Evolutionary conservation across 2,113 vertebrate species (phyloP), one percentile per base, ranked within the genome.

Genomic region (Brachypteracias leptosomus): DNA sequence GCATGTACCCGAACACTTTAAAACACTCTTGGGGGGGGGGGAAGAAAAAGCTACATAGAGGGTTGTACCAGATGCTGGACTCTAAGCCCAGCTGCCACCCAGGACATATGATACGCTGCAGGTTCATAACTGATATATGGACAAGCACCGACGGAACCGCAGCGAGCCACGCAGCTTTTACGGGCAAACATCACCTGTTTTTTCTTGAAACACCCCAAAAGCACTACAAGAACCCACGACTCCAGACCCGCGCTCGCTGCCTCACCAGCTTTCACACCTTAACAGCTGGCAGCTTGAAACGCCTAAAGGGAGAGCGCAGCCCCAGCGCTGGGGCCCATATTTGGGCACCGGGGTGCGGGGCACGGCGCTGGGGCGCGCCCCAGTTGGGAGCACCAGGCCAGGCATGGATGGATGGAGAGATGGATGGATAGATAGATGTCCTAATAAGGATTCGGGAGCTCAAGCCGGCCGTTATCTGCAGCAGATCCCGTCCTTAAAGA

Each of bases 371-470:
- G 35, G 47, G 44, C 22, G 36, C 47, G 35, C 46, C 57, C 57
- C 54, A 38, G 3, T 18, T 18, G 0, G 24, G 33, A 19, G 52
- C 49, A 3, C 11, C 79, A 8, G 42, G 31, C 26, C 33, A 31
- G 79, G 35, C 19, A 26, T 28, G 71, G 9, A 80, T 21, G 40
- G 31, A 52, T 26, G 24, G 25, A 52, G 26, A n/a, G 9, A 80
- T 21, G 40, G 31, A 52, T 26, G 24, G 25, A 52, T 52, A n/a
- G 46, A 17, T 36, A 40, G 6, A 81, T 92, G 65, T 14, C 87
- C 89, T 81, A 89, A 89, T 77, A 94, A 89, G 83, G 93, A 65
- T 52, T 29, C 20, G 29, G 91, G 58, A 88, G 24, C 54, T 49
- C 18, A 4, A 2, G 55, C 51, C 1, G 26, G 24, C 62, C n/a